Evolutionary conservation across 2,888 invertebrate species (phyloP).

Genomic region (Pocota personata): DNA sequence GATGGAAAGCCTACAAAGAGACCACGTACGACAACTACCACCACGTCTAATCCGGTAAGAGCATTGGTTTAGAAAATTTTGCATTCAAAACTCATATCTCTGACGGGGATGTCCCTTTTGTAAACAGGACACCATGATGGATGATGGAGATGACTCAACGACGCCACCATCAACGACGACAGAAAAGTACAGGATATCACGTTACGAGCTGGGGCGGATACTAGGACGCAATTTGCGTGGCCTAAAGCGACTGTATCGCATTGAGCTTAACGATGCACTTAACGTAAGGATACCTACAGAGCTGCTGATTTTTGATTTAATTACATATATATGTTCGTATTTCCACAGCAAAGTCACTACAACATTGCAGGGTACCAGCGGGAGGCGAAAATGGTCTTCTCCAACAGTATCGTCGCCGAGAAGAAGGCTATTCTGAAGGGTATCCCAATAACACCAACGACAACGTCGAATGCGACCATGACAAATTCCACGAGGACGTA

Average conservation of each 20-base stretch:
- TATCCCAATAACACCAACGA: conserved; percentile 58
- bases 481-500: conserved; percentile 53
- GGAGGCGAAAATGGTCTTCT: conserved; percentile 80
- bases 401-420: conserved; percentile 79
- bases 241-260: conserved; percentile 79
- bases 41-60: conserved; percentile 77
- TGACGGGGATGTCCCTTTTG: neutral
- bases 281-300: conserved; percentile 77
- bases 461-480: conserved; percentile 51
- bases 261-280: conserved; percentile 80
- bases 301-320: conserved; percentile 37
- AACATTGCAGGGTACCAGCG: conserved; percentile 80
- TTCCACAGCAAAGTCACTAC: conserved; percentile 80
- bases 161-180: conserved; percentile 78
- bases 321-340: conserved; percentile 37
- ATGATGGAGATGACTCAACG: conserved; percentile 75
- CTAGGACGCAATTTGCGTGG: conserved; percentile 81
- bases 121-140: conserved; percentile 70
- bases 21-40: conserved; percentile 74
- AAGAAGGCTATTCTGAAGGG: conserved; percentile 78
- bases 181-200: conserved; percentile 80
- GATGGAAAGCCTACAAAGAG: conserved; percentile 79
- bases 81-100: neutral
- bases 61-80: neutral
- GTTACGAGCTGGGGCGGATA: conserved; percentile 81